These are phyloP conservation scores for Meloidogyne floridensis DNA, from an alignment of 1,140 invertebrate genomes.

Conservation along the genomic window DNA sequence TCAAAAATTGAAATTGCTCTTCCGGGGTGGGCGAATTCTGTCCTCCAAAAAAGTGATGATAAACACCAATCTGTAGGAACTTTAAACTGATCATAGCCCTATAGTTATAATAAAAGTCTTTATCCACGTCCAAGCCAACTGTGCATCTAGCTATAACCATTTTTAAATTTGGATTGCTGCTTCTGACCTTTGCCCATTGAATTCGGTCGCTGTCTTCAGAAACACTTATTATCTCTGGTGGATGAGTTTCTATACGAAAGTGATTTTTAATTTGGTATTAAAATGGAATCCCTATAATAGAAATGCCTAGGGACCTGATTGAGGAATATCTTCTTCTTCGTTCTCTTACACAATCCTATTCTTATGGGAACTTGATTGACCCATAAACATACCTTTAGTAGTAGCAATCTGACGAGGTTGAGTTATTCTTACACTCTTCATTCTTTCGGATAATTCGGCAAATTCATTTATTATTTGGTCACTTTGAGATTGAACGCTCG, in stretches of 20 bases:
- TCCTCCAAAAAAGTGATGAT: slow-evolving; percentile 8
- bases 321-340: no score
- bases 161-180: background rate
- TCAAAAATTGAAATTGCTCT: background rate
- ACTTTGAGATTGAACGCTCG: no score
- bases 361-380: no score
- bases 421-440: no score
- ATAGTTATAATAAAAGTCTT: background rate
- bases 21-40: background rate
- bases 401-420: no score
- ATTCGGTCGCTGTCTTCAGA: background rate
- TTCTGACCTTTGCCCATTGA: background rate
- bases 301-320: no score
- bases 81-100: background rate
- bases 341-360: no score
- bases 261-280: no score
- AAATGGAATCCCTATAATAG: no score
- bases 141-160: slow-evolving; percentile 2
- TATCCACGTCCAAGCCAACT: background rate
- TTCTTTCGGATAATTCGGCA: no score
- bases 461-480: no score
- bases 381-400: no score
- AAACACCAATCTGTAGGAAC: slow-evolving; percentile 5
- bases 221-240: slow-evolving; percentile 6
- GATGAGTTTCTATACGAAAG: background rate